phyloP scores from a whole-genome alignment of 2,888 invertebrate species.

The Aporophyla lueneburgensis region DNA sequence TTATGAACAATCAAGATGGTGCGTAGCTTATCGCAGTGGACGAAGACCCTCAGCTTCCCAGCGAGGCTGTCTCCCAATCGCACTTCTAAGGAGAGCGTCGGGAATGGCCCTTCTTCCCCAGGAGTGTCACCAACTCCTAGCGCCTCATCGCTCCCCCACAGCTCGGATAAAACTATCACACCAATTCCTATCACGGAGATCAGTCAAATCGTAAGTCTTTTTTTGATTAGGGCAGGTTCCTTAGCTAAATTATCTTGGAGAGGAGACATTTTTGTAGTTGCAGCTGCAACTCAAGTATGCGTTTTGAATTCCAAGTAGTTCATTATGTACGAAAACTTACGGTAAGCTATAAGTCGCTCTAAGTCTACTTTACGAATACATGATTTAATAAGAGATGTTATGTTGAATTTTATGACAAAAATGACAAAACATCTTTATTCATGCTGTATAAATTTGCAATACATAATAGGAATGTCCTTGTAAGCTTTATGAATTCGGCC shows the following conservation, averaged over 20 bases:
- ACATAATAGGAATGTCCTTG: conserved; percentile 57
- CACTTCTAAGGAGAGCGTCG: conserved; percentile 93
- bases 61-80: conserved; percentile 96
- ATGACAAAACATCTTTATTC: conserved; percentile 18
- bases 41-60: conserved; percentile 97
- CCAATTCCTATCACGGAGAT: conserved; percentile 92
- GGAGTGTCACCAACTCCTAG: conserved; percentile 92
- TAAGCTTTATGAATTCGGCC: conserved; percentile 47
- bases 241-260: conserved; percentile 49
- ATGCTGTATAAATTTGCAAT: conserved; percentile 49
- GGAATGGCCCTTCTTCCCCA: conserved; percentile 90
- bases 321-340: conserved; percentile 75
- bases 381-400: conserved; percentile 47
- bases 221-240: conserved; percentile 55
- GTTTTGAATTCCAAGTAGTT: conserved; percentile 77
- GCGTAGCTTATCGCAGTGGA: conserved; percentile 97
- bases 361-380: conserved; percentile 67
- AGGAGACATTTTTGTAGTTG: conserved; percentile 61
- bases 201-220: conserved; percentile 92
- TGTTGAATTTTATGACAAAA: conserved; percentile 24
- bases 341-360: conserved; percentile 67
- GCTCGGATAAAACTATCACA: conserved; percentile 90
- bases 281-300: conserved; percentile 71
- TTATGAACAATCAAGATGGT: conserved; percentile 93
- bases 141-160: conserved; percentile 90